A percentile compares a stretch with the other conserved stretches of the same genome.
Evolutionary conservation across 2,888 invertebrate species (phyloP).

Genomic region (Heliconius ismenius): DNA sequence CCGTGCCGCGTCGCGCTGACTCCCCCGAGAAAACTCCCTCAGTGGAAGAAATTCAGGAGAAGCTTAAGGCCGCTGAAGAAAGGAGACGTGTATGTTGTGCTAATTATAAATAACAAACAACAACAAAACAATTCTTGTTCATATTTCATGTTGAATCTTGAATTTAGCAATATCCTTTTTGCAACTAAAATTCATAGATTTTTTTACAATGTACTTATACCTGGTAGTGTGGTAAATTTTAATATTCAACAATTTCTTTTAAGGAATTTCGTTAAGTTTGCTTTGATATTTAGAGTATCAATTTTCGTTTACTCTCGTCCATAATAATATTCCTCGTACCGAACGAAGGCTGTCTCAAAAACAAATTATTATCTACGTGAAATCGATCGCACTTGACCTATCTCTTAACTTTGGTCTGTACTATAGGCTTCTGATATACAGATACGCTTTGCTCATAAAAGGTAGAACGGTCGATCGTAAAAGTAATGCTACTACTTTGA

Average conservation of each 20-base stretch:
- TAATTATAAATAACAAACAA: background rate
- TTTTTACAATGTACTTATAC: background rate
- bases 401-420: conserved; percentile 25
- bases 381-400: conserved; percentile 38
- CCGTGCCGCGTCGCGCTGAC: conserved; percentile 85
- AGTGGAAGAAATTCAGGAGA: conserved; percentile 94
- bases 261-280: conserved; percentile 7
- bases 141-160: background rate
- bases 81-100: conserved; percentile 89
- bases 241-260: background rate
- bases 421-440: conserved; percentile 28
- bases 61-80: conserved; percentile 96
- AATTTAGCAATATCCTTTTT: background rate
- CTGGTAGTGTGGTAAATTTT: background rate
- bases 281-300: background rate
- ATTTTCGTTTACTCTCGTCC: background rate
- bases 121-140: background rate
- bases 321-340: background rate
- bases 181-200: background rate
- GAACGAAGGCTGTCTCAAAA: conserved; percentile 28
- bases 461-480: conserved; percentile 36
- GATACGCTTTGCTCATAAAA: conserved; percentile 34
- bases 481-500: conserved; percentile 41
- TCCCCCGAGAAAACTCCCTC: conserved; percentile 88
- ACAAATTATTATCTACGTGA: conserved; percentile 30